Percentiles rank a stretch among this genome's conserved stretches.
Evolutionary conservation across 64 coral and sea anemone genomes (phyloP).

Genomic region (Actinia tenebrosa): DNA sequence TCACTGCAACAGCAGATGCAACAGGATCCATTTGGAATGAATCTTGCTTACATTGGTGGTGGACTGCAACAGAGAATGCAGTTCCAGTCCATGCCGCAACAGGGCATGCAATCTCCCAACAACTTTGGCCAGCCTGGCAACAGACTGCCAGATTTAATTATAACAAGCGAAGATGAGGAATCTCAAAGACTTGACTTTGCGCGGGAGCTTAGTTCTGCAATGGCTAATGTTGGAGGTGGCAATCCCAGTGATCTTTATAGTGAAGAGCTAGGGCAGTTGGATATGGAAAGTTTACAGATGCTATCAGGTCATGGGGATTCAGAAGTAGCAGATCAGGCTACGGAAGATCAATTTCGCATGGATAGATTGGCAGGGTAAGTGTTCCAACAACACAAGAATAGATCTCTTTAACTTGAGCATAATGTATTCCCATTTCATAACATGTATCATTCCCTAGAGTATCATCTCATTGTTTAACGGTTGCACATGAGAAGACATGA

Average conservation of each 20-base stretch:
- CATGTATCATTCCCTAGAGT: too few relatives aligned
- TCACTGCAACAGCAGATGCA: conserved; percentile 1
- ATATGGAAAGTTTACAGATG: conserved; percentile 63
- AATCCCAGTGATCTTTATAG: conserved; percentile 32
- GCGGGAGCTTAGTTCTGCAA: conserved; percentile 50
- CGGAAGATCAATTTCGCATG: conserved; percentile 63
- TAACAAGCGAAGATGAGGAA: conserved; percentile 42
- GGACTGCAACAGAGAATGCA: neutral
- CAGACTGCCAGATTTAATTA: conserved; percentile 57
- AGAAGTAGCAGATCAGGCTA: conserved; percentile 60
- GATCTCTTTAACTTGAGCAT: too few relatives aligned
- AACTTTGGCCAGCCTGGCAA: neutral
- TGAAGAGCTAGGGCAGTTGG: conserved; percentile 49
- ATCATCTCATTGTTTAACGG: too few relatives aligned
- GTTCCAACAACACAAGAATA: too few relatives aligned
- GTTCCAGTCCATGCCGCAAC: neutral
- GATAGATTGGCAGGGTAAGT: conserved; percentile 54
- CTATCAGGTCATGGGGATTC: conserved; percentile 50
- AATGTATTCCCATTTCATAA: too few relatives aligned
- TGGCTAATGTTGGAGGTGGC: conserved; percentile 39
- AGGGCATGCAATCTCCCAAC: conserved; percentile 8
- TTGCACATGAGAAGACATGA: too few relatives aligned
- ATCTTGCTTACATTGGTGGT: neutral
- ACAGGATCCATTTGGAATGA: neutral
- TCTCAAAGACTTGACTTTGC: conserved; percentile 53